Percentiles rank a stretch among this genome's conserved stretches.
These are phyloP conservation scores for Chaetogeoica ovagalla DNA, from an alignment of 2,888 invertebrate species.

Conservation along the genomic window DNA sequence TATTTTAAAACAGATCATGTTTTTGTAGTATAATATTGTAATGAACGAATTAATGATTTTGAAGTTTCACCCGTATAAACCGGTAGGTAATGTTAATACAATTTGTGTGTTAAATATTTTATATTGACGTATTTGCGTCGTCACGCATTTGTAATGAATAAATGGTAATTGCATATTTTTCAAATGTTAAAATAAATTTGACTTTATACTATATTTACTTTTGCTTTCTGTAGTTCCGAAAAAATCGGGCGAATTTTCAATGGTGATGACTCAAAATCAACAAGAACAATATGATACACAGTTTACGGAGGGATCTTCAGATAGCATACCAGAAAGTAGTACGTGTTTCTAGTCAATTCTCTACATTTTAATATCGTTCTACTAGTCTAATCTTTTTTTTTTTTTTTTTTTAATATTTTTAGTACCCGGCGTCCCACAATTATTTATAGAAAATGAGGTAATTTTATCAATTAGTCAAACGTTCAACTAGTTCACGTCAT, in stretches of 20 bases:
- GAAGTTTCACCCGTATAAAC: no score
- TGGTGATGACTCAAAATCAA: constrained; percentile 73
- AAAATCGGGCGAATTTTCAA: constrained; percentile 57
- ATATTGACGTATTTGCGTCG: no score
- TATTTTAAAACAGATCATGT: no score
- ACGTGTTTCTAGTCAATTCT: background rate
- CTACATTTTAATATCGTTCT: background rate
- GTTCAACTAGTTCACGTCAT: no score
- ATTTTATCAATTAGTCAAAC: background rate
- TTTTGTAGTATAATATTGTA: no score
- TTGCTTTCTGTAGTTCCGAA: constrained; percentile 22
- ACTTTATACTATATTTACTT: background rate
- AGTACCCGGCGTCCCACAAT: constrained; percentile 32
- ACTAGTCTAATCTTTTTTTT: background rate
- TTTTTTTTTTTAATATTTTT: background rate
- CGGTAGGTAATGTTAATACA: no score
- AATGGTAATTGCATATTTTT: no score
- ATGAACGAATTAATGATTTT: no score
- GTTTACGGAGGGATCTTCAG: constrained; percentile 61
- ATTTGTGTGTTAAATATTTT: no score
- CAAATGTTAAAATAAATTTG: background rate
- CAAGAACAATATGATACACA: constrained; percentile 76
- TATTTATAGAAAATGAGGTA: constrained; percentile 44
- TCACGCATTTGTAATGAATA: no score
- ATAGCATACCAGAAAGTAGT: background rate